phyloP scores from a whole-genome alignment of 2,113 vertebrate genomes.

The Hippocampus mohnikei region DNA sequence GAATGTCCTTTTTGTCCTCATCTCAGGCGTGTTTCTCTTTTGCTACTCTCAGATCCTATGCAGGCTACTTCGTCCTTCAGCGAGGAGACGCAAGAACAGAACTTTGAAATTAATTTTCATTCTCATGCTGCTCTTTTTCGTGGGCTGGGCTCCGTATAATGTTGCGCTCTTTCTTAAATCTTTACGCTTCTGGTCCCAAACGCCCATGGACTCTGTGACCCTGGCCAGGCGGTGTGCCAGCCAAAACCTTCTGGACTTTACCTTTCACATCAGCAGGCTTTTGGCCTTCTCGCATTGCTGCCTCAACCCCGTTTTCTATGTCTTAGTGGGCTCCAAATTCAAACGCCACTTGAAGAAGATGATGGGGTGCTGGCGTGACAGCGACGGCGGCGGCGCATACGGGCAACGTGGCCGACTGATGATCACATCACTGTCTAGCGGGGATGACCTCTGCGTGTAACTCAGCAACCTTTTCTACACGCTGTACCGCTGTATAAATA shows the following conservation, averaged over 20 bases:
- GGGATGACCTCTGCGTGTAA: constrained; percentile 61
- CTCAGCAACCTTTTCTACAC: background rate
- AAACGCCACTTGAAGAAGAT: constrained; percentile 80
- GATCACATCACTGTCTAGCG: constrained; percentile 55
- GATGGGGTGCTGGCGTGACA: constrained; percentile 34
- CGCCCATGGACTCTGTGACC: fast-evolving
- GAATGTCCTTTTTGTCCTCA: constrained; percentile 78
- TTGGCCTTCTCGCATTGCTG: constrained; percentile 90
- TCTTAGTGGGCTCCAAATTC: constrained; percentile 88
- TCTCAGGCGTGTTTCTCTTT: constrained; percentile 73
- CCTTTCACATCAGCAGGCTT: constrained; percentile 71
- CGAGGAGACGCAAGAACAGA: constrained; percentile 74
- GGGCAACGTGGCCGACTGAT: constrained; percentile 25
- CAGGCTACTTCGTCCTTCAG: constrained; percentile 72
- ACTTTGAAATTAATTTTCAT: constrained; percentile 85
- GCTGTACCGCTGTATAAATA: background rate
- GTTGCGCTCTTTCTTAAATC: constrained; percentile 74
- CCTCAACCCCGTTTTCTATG: constrained; percentile 90
- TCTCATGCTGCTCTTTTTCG: constrained; percentile 82
- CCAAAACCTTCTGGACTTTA: constrained; percentile 45
- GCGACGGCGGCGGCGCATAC: background rate
- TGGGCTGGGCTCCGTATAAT: constrained; percentile 93
- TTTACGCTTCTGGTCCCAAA: background rate
- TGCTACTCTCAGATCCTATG: constrained; percentile 82
- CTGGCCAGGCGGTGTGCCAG: fast-evolving